Conservation (phyloP, 92 coral and sea anemone genomes). For the Phymanthus crucifer region DNA sequence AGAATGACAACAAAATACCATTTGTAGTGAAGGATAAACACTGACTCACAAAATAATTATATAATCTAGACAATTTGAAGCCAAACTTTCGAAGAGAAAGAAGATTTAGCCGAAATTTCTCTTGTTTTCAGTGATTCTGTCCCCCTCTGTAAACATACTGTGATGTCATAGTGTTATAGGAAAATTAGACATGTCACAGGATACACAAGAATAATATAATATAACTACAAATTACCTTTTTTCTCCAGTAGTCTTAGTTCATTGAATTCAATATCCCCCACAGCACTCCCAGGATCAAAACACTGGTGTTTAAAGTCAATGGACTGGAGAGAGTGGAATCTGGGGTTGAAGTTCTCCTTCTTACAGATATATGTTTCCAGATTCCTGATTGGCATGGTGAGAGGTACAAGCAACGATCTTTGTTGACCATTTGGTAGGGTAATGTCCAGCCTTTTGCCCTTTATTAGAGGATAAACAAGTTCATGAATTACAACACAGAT, state of each 20-base stretch:
- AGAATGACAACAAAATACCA: no score
- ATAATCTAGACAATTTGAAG: no score
- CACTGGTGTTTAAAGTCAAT: slow-evolving; percentile 71
- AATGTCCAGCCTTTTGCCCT: slow-evolving; percentile 63
- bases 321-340: slow-evolving; percentile 66
- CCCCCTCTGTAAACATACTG: no score
- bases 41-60: no score
- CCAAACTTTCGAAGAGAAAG: no score
- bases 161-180: no score
- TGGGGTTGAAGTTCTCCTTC: slow-evolving; percentile 61
- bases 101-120: no score
- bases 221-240: slow-evolving; percentile 42
- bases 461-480: not conserved
- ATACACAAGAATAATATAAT: not conserved
- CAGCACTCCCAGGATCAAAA: slow-evolving; percentile 46
- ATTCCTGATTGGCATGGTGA: slow-evolving; percentile 61
- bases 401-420: slow-evolving; percentile 53
- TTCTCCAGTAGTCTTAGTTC: slow-evolving; percentile 73
- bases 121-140: no score
- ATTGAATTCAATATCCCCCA: slow-evolving; percentile 44
- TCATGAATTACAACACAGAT: not conserved
- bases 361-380: slow-evolving; percentile 54
- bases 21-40: no score
- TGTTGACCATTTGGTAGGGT: slow-evolving; percentile 51
- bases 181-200: no score